Base-by-base conservation (phyloP, 2,888 invertebrate genomes). In the Gari tellinella region DNA sequence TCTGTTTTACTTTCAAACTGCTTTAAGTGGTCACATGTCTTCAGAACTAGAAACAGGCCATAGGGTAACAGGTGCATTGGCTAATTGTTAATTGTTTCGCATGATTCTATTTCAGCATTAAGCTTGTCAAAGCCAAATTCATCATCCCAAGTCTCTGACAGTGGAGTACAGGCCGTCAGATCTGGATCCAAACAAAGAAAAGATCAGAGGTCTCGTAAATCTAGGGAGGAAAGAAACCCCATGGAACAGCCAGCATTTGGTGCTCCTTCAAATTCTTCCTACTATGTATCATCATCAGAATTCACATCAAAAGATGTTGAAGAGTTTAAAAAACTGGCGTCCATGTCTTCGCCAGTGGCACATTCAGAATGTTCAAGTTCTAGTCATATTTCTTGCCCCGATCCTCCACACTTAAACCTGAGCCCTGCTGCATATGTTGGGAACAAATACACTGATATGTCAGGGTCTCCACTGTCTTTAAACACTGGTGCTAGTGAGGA, bases 381-480 rank as follows among this genome's bases (percentile, higher is more conserved):
- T 43, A 86, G 87, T 69, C 86, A 73, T 26, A 58, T 84, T 5
- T 89, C 88, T 0, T 84, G 83, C 45, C 88, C 88, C 2, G 88
- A 89, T 56, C 82, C 86, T 2, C 78, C 82, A 0, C 70, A 76
- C 21, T 67, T 78, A 57, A 84, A 84, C 21, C 46, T 60, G 8
- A 82, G 80, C 51, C 82, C 84, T 12, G 73, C 78, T 0, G 45
- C 45, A 4, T 81, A 80, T 60, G 67, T 84, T 0, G 58, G 69
- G 12, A 67, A 70, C 40, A 37, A 21, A 48, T 65, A 31, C 31
- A 40, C 23, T 40, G 55, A 55, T 14, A 12, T 55, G 23, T 8
- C n/a, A 17, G 31, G 31, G 10, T 31, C 31, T 10, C 31, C 31
- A 4, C 10, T 31, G 31, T 31, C 31, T 7, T 31, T 10, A 7